A percentile compares a stretch with the other conserved stretches of the same genome.
phyloP scores from a whole-genome alignment of 2,888 invertebrate species.

The Mystacides longicornis region DNA sequence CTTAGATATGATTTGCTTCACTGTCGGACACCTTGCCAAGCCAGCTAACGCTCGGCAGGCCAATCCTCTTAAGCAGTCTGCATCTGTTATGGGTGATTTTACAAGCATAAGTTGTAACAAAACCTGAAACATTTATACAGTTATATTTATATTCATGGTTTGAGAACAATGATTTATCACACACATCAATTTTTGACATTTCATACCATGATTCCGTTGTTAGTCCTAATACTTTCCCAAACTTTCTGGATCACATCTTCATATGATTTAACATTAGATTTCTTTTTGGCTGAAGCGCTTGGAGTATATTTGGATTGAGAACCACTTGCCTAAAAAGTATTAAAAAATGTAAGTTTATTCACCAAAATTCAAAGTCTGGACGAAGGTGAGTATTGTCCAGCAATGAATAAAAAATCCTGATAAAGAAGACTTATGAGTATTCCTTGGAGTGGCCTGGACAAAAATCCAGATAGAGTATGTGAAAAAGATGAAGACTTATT shows the following conservation, averaged over 20 bases:
- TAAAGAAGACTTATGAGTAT: too few species aligned
- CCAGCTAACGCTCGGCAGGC: slow-evolving; percentile 92
- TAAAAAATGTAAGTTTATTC: too few species aligned
- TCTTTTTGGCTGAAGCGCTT: slow-evolving; percentile 51
- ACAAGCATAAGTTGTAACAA: slow-evolving; percentile 81
- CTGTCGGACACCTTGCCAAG: slow-evolving; percentile 85
- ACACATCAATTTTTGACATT: slow-evolving; percentile 2
- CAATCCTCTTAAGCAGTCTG: slow-evolving; percentile 87
- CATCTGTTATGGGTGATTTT: slow-evolving; percentile 94
- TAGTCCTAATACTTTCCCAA: slow-evolving; percentile 90
- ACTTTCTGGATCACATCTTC: slow-evolving; percentile 87
- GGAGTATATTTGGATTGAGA: slow-evolving; percentile 45
- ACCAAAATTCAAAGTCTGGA: too few species aligned
- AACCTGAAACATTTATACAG: slow-evolving; percentile 44
- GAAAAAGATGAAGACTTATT: background rate
- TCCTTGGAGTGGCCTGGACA: too few species aligned
- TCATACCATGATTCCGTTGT: slow-evolving; percentile 91
- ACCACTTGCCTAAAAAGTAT: slow-evolving; percentile 34
- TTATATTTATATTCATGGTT: background rate
- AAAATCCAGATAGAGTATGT: too few species aligned
- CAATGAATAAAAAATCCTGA: too few species aligned
- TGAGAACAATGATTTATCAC: background rate
- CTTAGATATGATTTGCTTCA: slow-evolving; percentile 91
- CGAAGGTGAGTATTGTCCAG: too few species aligned
- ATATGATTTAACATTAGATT: slow-evolving; percentile 57